Conservation (phyloP, 2,888 invertebrate genomes). For the Tuberolachnus salignus region DNA sequence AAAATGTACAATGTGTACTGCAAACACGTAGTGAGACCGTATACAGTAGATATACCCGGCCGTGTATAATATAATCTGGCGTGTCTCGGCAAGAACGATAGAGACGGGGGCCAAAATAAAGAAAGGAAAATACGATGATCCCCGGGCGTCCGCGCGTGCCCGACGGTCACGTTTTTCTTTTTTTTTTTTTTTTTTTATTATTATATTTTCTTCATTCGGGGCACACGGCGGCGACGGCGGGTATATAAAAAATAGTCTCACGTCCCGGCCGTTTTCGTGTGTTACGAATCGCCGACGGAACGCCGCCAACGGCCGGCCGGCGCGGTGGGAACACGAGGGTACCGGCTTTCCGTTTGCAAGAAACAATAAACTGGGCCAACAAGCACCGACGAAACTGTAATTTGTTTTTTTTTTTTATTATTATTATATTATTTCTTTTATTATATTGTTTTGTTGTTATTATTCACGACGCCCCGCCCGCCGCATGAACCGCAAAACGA, state of each 20-base stretch:
- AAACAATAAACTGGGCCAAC: constrained; percentile 1
- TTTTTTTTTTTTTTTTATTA: too few relatives aligned
- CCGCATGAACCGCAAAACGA: too few relatives aligned
- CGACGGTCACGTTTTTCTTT: constrained; percentile 49
- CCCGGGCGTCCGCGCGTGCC: not conserved
- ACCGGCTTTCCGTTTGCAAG: not conserved
- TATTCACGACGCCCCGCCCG: too few relatives aligned
- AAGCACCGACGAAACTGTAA: too few relatives aligned
- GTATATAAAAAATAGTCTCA: constrained; percentile 38
- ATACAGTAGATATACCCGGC: constrained; percentile 6
- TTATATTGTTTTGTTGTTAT: too few relatives aligned
- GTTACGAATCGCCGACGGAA: constrained; percentile 31
- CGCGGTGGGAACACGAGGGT: not conserved
- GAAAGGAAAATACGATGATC: too few relatives aligned
- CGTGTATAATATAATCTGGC: not conserved
- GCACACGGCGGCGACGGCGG: not conserved
- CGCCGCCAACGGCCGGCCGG: not conserved
- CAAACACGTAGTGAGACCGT: not conserved
- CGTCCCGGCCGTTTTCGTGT: constrained; percentile 44
- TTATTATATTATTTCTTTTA: too few relatives aligned
- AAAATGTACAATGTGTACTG: too few relatives aligned
- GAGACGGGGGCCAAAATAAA: too few relatives aligned
- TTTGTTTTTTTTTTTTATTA: too few relatives aligned
- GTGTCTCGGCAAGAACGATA: not conserved
- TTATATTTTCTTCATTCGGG: too few relatives aligned